Base-by-base conservation (phyloP, 1,140 invertebrate species). In the Drosophila fuyamai region DNA sequence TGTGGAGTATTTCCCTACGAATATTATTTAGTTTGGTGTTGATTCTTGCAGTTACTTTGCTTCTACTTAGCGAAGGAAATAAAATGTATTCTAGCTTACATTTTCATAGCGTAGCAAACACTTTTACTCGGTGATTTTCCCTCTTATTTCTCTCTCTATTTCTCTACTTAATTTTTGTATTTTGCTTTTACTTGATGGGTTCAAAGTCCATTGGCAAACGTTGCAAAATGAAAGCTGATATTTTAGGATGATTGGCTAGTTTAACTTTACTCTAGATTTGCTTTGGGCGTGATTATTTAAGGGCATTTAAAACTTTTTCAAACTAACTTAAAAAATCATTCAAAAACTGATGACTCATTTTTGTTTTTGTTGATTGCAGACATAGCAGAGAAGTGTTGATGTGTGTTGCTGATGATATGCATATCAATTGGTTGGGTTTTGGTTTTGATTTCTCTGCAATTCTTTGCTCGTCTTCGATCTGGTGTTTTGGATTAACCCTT, bases 361-460 rank as follows among this genome's bases (percentile, higher is more conserved):
- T 62, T 47, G 56, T 63, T 66, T 18, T 35, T 46, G 76, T 81
- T 89, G 85, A 90, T 89, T 90, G 81, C 80, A 84, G 84, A 84
- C 76, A 71, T 89, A 73, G 78, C 80, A 83, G 79, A 89, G 80
- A 70, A 79, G 72, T 83, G 84, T 83, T 88, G 79, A 80, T 56
- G 35, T 88, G 72, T 77, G 80, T 84, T 81, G 84, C 80, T 71
- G 82, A 76, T 89, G 84, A 89, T 88, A 84, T 89, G 84, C 84
- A 86, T 74, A 59, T 62, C 50, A 63, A 61, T 73, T 71, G 53
- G 18, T 71, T 59, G 44, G 27, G 29, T 44, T 51, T 72, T 6
- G 9, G 44, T 23, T 63, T 65, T 23, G 35, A 40, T 59, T 80
- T 71, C 55, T 58, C 75, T 80, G 80, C 60, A 60, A 57, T 71